These are phyloP conservation scores for Lamproptera curius DNA, from an alignment of 2,888 invertebrate species.

Conservation along the genomic window DNA sequence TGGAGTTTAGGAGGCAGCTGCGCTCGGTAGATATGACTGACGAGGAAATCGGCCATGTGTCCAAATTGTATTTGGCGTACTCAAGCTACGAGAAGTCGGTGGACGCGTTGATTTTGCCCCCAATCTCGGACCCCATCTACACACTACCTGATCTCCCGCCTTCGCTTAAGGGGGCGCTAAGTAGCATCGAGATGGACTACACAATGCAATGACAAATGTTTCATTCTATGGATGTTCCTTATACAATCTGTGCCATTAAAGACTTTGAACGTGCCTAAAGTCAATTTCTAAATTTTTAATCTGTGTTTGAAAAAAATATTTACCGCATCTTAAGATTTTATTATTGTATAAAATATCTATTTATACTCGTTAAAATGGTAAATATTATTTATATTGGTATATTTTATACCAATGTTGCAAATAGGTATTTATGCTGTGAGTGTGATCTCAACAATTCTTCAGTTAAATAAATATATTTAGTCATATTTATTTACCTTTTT, in stretches of 20 bases:
- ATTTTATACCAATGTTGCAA: conserved; percentile 6
- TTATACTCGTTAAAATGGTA: conserved; percentile 12
- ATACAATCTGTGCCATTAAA: conserved; percentile 26
- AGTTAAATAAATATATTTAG: conserved; percentile 9
- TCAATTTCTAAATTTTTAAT: background rate
- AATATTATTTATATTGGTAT: conserved; percentile 10
- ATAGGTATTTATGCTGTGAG: conserved; percentile 60
- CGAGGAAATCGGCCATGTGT: conserved; percentile 56
- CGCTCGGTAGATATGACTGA: conserved; percentile 56
- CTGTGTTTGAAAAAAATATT: no score
- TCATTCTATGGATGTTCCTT: background rate
- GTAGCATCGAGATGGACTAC: conserved; percentile 48
- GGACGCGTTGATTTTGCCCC: conserved; percentile 55
- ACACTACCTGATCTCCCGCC: conserved; percentile 55
- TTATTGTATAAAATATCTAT: conserved; percentile 8
- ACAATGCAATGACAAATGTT: conserved; percentile 37
- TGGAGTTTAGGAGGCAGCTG: conserved; percentile 57
- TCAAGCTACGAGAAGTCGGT: conserved; percentile 55
- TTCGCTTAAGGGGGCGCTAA: conserved; percentile 50
- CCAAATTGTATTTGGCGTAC: conserved; percentile 56
- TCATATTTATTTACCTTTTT: background rate
- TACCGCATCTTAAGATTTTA: background rate
- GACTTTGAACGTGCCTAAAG: conserved; percentile 22
- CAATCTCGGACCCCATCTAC: conserved; percentile 62
- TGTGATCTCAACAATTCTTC: conserved; percentile 53